Evolutionary conservation across 1,140 invertebrate genomes (phyloP), one percentile per base, ranked within the genome.

Genomic region (Drosophila kikkawai): DNA sequence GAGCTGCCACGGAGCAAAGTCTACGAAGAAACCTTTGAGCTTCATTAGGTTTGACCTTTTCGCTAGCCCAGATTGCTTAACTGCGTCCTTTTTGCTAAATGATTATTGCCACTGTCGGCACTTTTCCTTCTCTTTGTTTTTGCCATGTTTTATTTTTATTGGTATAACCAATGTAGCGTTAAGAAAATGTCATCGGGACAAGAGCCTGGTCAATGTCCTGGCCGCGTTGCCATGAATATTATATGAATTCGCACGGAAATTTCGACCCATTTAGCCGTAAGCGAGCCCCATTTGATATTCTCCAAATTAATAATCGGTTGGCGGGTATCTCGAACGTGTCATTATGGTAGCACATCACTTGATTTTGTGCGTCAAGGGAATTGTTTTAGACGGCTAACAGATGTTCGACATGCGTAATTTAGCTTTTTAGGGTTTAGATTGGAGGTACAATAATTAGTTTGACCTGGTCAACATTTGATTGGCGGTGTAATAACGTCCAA

Each of bases 31-130:
- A 57, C 74, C 59, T 51, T 70, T 63, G 51, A 85, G 82, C 69
- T 86, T 82, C 66, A 86, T 83, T 82, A 86, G 82, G 70, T 77
- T 63, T 79, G 67, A 79, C 76, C 77, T 79, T 76, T 76, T 67
- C 51, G 58, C 66, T 53, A 34, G 19, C 39, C 45, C 15, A 53
- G 39, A 65, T 65, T 65, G 63, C n/a, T 65, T 36, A 17, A 44
- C 39, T 44, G 39, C 39, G 63, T 65, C 57, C 63, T 36, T 60
- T 60, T 56, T 61, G 26, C 63, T 11, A 65, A 66, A 63, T 66
- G 63, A 66, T 66, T 66, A 66, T 66, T 66, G 63, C 57, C 60
- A 29, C 34, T 47, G 53, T 59, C 56, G 39, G n/a, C 36, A 48
- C 26, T 53, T 41, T 61, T 26, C 55, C 39, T 56, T 8, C 45